Conservation (phyloP, 2,888 invertebrate species). For the Carterocephalus palaemon region DNA sequence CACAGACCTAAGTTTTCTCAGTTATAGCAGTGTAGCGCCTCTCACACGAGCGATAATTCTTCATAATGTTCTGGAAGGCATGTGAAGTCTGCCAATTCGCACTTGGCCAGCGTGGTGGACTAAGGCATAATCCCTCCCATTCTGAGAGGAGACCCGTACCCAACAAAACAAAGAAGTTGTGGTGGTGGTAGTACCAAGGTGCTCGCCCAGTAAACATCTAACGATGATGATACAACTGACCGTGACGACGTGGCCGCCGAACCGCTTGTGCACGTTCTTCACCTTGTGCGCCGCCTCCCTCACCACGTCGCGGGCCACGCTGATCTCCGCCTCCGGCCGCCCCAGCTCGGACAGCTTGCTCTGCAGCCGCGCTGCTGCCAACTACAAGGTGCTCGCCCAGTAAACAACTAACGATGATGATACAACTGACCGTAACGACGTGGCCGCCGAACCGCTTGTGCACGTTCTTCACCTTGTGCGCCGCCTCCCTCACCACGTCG, state of each 20-base stretch:
- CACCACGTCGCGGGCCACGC: slow-evolving; percentile 65
- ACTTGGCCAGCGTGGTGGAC: no score
- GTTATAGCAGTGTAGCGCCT: no score
- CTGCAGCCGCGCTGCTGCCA: slow-evolving; percentile 66
- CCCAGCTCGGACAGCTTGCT: slow-evolving; percentile 68
- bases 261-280: slow-evolving; percentile 66
- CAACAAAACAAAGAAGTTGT: slow-evolving; percentile 2
- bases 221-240: slow-evolving; percentile 25
- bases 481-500: slow-evolving; percentile 66
- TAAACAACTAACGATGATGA: no score
- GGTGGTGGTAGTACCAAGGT: no score
- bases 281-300: slow-evolving; percentile 66
- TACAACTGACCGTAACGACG: slow-evolving; percentile 49
- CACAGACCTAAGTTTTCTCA: no score
- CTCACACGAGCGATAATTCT: no score
- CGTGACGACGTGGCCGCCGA: slow-evolving; percentile 45
- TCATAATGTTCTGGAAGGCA: no score
- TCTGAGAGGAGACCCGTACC: no score
- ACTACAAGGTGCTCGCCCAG: no score
- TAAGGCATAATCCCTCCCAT: not conserved
- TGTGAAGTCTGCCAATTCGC: no score
- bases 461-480: slow-evolving; percentile 65
- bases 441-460: slow-evolving; percentile 68
- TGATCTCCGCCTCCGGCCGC: slow-evolving; percentile 65
- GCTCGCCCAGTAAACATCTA: no score